A percentile compares a stretch with the other conserved stretches of the same genome.
Conservation (phyloP, 2,888 invertebrate genomes). For the Choreutis nemorana region DNA sequence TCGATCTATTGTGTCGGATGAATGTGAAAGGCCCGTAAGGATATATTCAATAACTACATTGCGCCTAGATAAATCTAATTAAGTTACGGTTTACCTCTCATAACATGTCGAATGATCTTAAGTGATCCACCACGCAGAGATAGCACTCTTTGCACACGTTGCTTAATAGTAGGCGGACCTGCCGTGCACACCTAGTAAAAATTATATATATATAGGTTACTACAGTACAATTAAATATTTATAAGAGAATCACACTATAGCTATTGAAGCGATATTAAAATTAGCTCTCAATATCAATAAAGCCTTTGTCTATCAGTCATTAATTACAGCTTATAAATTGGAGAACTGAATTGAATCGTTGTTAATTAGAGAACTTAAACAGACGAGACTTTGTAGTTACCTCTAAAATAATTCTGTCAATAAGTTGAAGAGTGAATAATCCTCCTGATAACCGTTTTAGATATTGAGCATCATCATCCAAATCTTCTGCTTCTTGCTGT, state of each 20-base stretch:
- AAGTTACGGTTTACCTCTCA: slow-evolving; percentile 78
- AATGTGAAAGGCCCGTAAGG: no score
- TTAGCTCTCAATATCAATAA: neutral
- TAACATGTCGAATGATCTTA: slow-evolving; percentile 91
- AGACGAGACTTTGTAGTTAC: no score
- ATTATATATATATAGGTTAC: neutral
- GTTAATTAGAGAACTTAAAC: neutral
- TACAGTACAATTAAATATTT: neutral
- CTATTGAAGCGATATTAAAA: neutral
- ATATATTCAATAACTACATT: no score
- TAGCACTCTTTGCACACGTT: slow-evolving; percentile 86
- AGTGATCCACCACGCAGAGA: slow-evolving; percentile 90
- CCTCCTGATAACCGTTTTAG: slow-evolving; percentile 91
- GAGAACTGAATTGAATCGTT: neutral
- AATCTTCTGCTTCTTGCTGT: slow-evolving; percentile 69
- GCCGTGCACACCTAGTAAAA: slow-evolving; percentile 67
- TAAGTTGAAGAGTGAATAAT: slow-evolving; percentile 93
- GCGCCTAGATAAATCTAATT: no score
- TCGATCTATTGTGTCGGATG: no score
- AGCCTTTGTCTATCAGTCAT: neutral
- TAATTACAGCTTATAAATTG: neutral
- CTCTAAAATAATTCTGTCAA: slow-evolving; percentile 89
- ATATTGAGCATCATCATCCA: slow-evolving; percentile 87
- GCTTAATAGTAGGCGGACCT: slow-evolving; percentile 78
- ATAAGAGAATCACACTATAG: neutral